phyloP scores from a whole-genome alignment of 2,797 vertebrate species.

The Macroramphosus scolopax region DNA sequence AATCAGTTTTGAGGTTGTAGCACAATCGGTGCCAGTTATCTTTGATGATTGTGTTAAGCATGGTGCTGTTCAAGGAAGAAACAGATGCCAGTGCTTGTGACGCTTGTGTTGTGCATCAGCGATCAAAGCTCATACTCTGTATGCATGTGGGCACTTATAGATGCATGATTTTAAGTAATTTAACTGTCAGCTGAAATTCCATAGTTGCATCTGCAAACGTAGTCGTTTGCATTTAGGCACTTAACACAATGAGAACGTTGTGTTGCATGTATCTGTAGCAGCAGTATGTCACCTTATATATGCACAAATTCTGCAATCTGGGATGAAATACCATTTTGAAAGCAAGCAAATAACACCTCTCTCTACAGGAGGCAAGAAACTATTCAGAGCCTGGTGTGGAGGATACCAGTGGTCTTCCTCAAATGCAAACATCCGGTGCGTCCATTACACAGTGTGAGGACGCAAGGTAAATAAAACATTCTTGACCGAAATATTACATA shows the following conservation, averaged over 20 bases:
- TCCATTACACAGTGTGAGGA: slow-evolving; percentile 43
- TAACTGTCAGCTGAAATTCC: slow-evolving; percentile 7
- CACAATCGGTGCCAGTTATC: slow-evolving; percentile 1
- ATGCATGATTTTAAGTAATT: slow-evolving; percentile 12
- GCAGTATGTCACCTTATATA: no score
- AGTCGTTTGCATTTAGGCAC: no score
- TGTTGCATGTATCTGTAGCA: no score
- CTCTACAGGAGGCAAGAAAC: slow-evolving; percentile 54
- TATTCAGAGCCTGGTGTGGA: slow-evolving; percentile 16
- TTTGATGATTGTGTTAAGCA: background rate
- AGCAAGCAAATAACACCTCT: slow-evolving; percentile 5
- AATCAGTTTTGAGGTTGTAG: slow-evolving; percentile 11
- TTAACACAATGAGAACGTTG: no score
- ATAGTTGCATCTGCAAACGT: background rate
- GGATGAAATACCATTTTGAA: slow-evolving; percentile 3
- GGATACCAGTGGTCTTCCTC: slow-evolving; percentile 18
- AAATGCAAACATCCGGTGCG: slow-evolving; percentile 21
- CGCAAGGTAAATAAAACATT: slow-evolving; percentile 60
- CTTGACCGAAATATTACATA: no score
- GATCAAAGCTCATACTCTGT: slow-evolving; percentile 5
- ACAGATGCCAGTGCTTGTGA: slow-evolving; percentile 13
- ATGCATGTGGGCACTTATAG: slow-evolving; percentile 2
- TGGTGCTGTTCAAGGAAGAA: no score
- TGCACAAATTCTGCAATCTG: background rate
- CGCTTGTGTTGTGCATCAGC: background rate